A percentile compares a stretch with the other conserved stretches of the same genome.
These are phyloP conservation scores for Thymelicus sylvestris DNA, from an alignment of 2,888 invertebrate genomes.

Conservation along the genomic window DNA sequence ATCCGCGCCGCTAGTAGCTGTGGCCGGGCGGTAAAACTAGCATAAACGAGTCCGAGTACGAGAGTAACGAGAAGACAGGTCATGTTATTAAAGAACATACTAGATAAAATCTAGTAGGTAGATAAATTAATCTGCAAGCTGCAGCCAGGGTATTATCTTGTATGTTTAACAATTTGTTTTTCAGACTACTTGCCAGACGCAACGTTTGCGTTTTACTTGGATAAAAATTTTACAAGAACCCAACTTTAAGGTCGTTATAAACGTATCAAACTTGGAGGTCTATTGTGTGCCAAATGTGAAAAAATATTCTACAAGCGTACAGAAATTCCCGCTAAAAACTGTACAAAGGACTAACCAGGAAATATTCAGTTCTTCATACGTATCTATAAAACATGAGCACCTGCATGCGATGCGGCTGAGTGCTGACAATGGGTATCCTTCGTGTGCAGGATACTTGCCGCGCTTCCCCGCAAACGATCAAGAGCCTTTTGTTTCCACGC, in stretches of 20 bases:
- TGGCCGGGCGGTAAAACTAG: no score
- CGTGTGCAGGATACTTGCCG: constrained; percentile 50
- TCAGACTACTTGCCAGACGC: not conserved
- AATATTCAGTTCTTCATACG: constrained; percentile 22
- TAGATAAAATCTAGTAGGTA: no score
- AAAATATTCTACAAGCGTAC: constrained; percentile 15
- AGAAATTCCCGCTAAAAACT: constrained; percentile 21
- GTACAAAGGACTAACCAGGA: constrained; percentile 30
- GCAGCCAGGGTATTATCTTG: no score
- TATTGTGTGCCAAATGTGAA: constrained; percentile 8
- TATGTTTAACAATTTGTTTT: not conserved
- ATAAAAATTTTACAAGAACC: not conserved
- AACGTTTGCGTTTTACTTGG: not conserved
- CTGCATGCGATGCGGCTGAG: constrained; percentile 33
- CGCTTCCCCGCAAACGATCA: constrained; percentile 48
- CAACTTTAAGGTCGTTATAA: not conserved
- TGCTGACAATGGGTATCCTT: constrained; percentile 47
- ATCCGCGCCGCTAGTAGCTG: no score
- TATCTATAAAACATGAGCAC: constrained; percentile 39
- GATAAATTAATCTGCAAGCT: no score
- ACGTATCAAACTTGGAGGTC: not conserved
- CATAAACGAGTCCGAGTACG: no score
- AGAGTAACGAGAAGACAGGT: no score
- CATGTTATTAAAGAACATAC: no score
- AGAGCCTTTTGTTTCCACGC: constrained; percentile 57